phyloP scores from a whole-genome alignment of 1,140 invertebrate species.

The Daktulosphaira vitifoliae region DNA sequence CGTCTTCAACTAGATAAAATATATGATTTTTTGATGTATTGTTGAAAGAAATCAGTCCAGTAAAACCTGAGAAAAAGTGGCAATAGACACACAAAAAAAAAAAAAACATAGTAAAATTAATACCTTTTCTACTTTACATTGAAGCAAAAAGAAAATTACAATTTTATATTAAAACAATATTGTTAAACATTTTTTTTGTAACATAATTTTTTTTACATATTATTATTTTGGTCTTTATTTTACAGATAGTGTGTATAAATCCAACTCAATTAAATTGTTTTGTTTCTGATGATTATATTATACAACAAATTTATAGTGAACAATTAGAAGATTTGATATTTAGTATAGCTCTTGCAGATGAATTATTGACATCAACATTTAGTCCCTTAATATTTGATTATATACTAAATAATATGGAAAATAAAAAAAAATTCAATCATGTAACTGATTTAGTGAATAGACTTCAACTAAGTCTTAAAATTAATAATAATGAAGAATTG shows the following conservation, averaged over 20 bases:
- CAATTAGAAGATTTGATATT: background rate
- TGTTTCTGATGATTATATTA: background rate
- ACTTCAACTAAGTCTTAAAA: conserved; percentile 10
- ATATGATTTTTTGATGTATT: too few relatives aligned
- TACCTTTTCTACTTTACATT: too few relatives aligned
- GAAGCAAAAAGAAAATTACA: too few relatives aligned
- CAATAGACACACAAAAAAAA: too few relatives aligned
- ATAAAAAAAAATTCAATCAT: background rate
- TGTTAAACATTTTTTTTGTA: too few relatives aligned
- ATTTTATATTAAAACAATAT: too few relatives aligned
- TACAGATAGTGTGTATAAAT: conserved; percentile 11
- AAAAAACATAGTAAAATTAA: too few relatives aligned
- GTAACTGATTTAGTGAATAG: conserved; percentile 1
- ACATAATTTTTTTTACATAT: background rate
- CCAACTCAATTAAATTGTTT: background rate
- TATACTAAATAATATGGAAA: conserved; percentile 2
- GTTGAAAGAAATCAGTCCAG: too few relatives aligned
- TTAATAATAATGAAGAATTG: background rate
- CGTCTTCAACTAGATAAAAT: too few relatives aligned
- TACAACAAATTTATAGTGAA: conserved; percentile 9
- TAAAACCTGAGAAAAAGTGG: too few relatives aligned
- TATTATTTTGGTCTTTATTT: background rate
- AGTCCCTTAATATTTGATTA: conserved; percentile 11
- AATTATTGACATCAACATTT: background rate
- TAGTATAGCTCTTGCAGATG: background rate